Conservation (phyloP, 2,113 vertebrate species). For the Athene noctua region DNA sequence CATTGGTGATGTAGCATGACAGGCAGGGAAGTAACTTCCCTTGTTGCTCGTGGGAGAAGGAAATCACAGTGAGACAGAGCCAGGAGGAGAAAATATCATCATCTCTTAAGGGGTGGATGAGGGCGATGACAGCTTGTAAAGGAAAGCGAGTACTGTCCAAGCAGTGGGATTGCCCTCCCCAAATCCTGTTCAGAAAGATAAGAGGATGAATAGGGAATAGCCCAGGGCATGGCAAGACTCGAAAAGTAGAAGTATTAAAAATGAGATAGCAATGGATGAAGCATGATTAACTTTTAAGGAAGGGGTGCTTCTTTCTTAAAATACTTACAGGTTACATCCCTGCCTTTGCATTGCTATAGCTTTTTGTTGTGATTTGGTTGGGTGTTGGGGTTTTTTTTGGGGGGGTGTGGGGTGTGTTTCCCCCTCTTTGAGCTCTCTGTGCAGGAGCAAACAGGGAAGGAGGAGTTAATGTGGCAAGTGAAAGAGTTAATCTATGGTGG, state of each 20-base stretch:
- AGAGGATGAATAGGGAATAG: background rate
- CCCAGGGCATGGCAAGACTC: no score
- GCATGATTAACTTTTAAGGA: background rate
- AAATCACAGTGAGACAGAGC: background rate
- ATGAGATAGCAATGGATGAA: background rate
- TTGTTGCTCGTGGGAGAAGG: background rate
- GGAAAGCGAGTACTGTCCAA: background rate
- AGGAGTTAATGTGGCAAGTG: background rate
- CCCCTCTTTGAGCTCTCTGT: background rate
- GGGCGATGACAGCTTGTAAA: background rate
- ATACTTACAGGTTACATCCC: background rate
- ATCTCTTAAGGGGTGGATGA: background rate
- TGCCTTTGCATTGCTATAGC: background rate
- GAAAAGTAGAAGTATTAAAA: background rate
- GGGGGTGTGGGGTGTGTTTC: background rate
- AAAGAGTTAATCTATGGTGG: background rate
- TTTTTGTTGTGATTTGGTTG: background rate
- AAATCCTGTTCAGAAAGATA: background rate
- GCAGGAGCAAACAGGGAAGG: background rate
- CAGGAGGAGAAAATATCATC: background rate
- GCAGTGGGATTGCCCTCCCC: background rate
- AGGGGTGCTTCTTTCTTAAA: background rate
- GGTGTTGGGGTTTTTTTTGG: no score
- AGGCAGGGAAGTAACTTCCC: background rate
- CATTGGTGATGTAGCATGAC: rapidly evolving